phyloP scores from a whole-genome alignment of 2,113 vertebrate genomes.

The Triplophysa dalaica region DNA sequence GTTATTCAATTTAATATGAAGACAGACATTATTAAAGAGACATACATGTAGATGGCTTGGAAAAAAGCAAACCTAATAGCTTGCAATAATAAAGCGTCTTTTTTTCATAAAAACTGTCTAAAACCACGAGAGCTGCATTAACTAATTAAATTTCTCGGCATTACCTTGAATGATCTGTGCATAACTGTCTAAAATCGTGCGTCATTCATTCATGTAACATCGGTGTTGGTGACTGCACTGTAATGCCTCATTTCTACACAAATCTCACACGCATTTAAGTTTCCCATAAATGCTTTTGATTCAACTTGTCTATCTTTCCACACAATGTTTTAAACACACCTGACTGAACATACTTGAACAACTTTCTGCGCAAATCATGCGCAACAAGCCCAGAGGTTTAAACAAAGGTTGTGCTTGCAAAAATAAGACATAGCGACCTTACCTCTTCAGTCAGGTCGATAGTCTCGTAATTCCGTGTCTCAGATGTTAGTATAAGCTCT shows the following conservation, averaged over 20 bases:
- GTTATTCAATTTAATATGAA: neutral
- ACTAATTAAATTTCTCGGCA: neutral
- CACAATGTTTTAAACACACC: neutral
- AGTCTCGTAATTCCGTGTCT: neutral
- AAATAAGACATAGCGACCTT: neutral
- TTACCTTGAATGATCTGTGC: too few relatives aligned
- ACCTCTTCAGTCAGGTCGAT: neutral
- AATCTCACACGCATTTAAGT: too few relatives aligned
- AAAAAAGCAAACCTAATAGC: neutral
- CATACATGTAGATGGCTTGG: neutral
- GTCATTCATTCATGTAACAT: too few relatives aligned
- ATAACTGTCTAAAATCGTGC: too few relatives aligned
- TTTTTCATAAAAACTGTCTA: too few relatives aligned
- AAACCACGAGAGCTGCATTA: neutral
- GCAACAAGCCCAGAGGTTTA: neutral
- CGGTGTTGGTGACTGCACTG: too few relatives aligned
- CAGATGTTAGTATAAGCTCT: neutral
- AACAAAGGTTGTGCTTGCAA: neutral
- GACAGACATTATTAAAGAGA: neutral
- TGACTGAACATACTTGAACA: neutral
- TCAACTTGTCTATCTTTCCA: too few relatives aligned
- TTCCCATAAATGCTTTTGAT: too few relatives aligned
- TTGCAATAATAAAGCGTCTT: too few relatives aligned
- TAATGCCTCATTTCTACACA: too few relatives aligned
- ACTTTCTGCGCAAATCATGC: constrained; percentile 13